Base-by-base conservation (phyloP, 2,888 invertebrate genomes). In the Hypena proboscidalis region DNA sequence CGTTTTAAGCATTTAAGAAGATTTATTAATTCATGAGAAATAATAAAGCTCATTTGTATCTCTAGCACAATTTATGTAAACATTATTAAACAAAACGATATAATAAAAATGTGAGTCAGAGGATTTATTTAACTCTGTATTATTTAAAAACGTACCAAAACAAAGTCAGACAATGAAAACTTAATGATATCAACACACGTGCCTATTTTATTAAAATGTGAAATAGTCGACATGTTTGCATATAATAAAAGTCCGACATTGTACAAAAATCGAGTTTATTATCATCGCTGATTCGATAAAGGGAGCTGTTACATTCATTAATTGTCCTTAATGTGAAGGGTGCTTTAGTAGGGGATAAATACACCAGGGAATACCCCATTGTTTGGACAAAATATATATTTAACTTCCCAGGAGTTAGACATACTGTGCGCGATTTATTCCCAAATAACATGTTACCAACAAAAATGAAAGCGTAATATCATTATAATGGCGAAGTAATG, bases 231-330 rank as follows among this genome's bases (percentile, higher is more conserved):
- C 67, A 69, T 78, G 77, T 80, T 79, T 79, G 76, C 74, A 77
- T 78, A 76, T 74, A 80, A 79, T 81, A 77, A 74, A 82, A 80
- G 73, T 76, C 69, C 75, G 70, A 74, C 73, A 76, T 77, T 80
- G 74, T 74, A 66, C 58, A 70, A 70, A 79, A 84, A 84, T 83
- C 80, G 72, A 83, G 80, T 83, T 30, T 86, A 86, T 83, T 76
- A 78, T 80, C 75, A 82, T 81, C 80, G 83, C 83, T 83, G 77
- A 81, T 75, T 82, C 72, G 70, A 77, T 77, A 76, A 83, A 84
- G 84, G 85, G 84, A 72, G 76, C 80, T 80, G 78, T 79, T 79
- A 84, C 83, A 83, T 70, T 81, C 88, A 89, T 90, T 89, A 85
- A 88, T 85, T 85, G 86, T 85, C 68, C 74, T 77, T 83, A 84